Base-by-base conservation (phyloP, 2,113 vertebrate species). In the Panthera leo region DNA sequence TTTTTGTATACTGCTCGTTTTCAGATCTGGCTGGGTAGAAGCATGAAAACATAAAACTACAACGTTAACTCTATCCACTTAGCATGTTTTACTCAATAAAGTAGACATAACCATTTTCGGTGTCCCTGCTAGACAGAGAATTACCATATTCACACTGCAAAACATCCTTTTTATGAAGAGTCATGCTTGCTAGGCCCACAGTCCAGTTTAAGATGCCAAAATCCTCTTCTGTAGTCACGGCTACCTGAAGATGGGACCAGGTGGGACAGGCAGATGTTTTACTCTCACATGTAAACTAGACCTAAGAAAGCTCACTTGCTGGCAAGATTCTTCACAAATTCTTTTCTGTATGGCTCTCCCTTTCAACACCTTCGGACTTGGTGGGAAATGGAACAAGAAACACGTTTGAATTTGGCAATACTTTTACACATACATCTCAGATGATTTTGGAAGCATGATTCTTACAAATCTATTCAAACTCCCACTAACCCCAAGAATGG, bases 21-120 rank as follows among this genome's bases (percentile, higher is more conserved):
- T 95, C 98, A 98, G 97, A 97, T 98, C 98, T 98, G 97, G 97
- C 89, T 97, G 98, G 96, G 94, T 95, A 98, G 97, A 98, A 98
- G 16, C 88, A 79, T 73, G 34, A 92, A 71, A 96, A 92, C 36
- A 68, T 45, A 83, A 85, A 94, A 65, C 67, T 86, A 65, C 18
- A 84, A 91, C 93, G 95, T 95, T 75, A 94, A 95, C 2, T 86
- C 39, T 86, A 85, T 70, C 75, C 27, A 73, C 55, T 89, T 80
- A 82, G 55, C n/a, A 63, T 93, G 58, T 67, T 94, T 91, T 63
- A 36, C 36, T 61, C 29, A 94, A 48, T 70, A 91, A 95, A 23
- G 7, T 10, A 91, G 86, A 68, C n/a, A 8, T 82, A 85, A 29
- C 39, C 42, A 70, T 75, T 91, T 55, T 68, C 65, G 53, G 84